Evolutionary conservation across 2,113 vertebrate species (phyloP), one percentile per base, ranked within the genome.

Genomic region (Cochlearius cochlearius): DNA sequence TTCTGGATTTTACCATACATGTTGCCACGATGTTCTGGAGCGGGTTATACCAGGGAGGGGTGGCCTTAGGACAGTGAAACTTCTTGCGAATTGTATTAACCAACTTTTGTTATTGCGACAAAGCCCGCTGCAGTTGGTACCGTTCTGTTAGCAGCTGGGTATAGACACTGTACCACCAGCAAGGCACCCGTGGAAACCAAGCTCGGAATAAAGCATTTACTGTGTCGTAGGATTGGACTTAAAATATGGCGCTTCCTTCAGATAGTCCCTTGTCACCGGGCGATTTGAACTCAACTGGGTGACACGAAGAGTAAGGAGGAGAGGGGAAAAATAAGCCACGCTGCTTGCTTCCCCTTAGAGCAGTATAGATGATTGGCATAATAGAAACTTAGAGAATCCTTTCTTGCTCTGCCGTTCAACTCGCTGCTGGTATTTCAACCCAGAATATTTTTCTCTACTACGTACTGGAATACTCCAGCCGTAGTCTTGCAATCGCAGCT

Each of bases 161-260:
- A 97, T 38, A 98, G 94, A 21, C 97, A 97, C 96, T 98, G 98
- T 10, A 98, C 97, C 4, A 96, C 97, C 58, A 99, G 95, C 39
- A 98, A 97, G 18, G 96, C 92, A 16, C 99, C 98, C 99, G 96
- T 4, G 0, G 39, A 38, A 36, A 59, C 20, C 12, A 12, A 23
- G 17, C 39, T 11, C 45, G 8, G 69, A 49, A 41, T 23, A 25
- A 59, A 53, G 36, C 14, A 15, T 67, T 75, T 77, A 7, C 21
- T 45, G 30, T 7, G 41, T 9, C 5, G 15, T 5, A 50, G 25
- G 45, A 9, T 2, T 10, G 10, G 34, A 11, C 3, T 63, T 78
- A 34, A 78, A 50, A 39, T 12, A 1, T 7, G 3, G 1, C 13
- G 0, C n/a, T 60, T 52, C 7, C 7, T 18, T 27, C 60, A 49